These are phyloP conservation scores for Gallinago media DNA, from an alignment of 2,113 vertebrate species.

Conservation along the genomic window DNA sequence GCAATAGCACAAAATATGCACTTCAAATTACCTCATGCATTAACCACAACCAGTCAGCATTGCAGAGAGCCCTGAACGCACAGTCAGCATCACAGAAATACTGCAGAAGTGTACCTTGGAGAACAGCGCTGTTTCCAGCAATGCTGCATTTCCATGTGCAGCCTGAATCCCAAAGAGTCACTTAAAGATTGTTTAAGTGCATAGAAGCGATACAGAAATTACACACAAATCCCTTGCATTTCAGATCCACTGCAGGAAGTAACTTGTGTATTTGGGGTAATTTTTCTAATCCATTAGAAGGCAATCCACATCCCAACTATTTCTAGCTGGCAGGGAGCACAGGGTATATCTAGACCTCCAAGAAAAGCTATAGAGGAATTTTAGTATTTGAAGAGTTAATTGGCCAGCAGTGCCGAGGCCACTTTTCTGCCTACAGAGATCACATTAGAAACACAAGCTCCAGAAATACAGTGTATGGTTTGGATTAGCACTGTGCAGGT, in stretches of 20 bases:
- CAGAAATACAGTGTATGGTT: constrained; percentile 83
- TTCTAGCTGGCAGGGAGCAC: background rate
- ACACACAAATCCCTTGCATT: background rate
- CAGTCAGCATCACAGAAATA: background rate
- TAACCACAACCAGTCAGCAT: background rate
- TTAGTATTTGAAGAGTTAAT: constrained; percentile 76
- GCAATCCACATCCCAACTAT: background rate
- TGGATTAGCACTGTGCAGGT: constrained; percentile 81
- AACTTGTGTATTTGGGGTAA: background rate
- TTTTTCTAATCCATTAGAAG: background rate
- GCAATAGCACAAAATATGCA: background rate
- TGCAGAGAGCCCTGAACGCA: background rate
- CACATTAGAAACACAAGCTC: constrained; percentile 74
- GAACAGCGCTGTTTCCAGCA: background rate
- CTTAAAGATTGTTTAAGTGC: background rate
- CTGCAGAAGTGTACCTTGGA: background rate
- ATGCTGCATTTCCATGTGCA: background rate
- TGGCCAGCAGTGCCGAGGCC: constrained; percentile 52
- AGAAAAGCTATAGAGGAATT: background rate
- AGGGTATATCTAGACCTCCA: background rate
- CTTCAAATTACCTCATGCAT: background rate
- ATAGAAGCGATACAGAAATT: background rate
- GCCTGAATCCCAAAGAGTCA: background rate
- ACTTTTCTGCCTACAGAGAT: constrained; percentile 70
- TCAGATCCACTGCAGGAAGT: background rate